Conservation (phyloP, 2,888 invertebrate genomes). For the Rotaria socialis region DNA sequence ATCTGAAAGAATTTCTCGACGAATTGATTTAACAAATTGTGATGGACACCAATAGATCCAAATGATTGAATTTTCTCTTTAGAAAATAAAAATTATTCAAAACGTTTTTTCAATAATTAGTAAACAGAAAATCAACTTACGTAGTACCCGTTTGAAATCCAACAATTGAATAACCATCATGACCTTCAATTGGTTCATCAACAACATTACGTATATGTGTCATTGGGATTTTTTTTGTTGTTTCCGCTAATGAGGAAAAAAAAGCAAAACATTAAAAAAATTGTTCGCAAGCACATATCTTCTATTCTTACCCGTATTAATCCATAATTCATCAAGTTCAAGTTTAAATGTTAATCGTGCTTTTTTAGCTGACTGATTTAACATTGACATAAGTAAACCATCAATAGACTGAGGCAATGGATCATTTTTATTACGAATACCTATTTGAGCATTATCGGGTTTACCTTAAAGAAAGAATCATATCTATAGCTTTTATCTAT, state of each 20-base stretch:
- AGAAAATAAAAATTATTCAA: too few relatives aligned
- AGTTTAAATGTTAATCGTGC: conserved; percentile 84
- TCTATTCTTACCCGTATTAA: conserved; percentile 67
- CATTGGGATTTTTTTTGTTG: conserved; percentile 85
- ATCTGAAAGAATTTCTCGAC: conserved; percentile 12
- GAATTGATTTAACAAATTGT: conserved; percentile 22
- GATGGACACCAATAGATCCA: conserved; percentile 25
- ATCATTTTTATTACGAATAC: conserved; percentile 28
- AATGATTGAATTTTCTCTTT: not conserved
- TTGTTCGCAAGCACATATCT: not conserved
- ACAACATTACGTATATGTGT: conserved; percentile 76
- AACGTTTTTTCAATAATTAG: not conserved
- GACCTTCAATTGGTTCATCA: conserved; percentile 77
- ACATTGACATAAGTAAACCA: conserved; percentile 65
- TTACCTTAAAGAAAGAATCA: not conserved
- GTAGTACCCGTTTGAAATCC: conserved; percentile 31
- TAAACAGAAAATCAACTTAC: not conserved
- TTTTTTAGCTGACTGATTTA: conserved; percentile 79
- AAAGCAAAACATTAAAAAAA: not conserved
- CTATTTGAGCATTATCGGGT: not conserved
- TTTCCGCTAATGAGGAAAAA: conserved; percentile 62
- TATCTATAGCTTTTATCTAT: too few relatives aligned
- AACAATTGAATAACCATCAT: conserved; percentile 71
- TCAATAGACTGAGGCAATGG: conserved; percentile 8
- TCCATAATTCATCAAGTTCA: conserved; percentile 82